Evolutionary conservation across 1,140 invertebrate genomes (phyloP).

Genomic region (Chrysoperla carnea): DNA sequence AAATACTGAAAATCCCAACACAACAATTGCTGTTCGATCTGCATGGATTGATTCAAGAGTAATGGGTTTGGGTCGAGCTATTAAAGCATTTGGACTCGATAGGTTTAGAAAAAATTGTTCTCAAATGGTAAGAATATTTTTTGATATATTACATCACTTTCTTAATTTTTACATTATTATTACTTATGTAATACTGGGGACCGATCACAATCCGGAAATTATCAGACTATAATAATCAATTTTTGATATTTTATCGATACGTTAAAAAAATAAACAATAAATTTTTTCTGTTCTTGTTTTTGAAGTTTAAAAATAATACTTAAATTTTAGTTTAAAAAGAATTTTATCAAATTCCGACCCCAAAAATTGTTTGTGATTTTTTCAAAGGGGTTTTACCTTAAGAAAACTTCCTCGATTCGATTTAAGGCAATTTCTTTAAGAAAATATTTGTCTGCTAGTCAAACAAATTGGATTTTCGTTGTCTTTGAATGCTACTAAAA

Average conservation of each 20-base stretch:
- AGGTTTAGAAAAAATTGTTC: slow-evolving; percentile 69
- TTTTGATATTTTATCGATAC: slow-evolving; percentile 2
- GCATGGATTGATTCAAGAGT: slow-evolving; percentile 80
- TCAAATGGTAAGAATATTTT: slow-evolving; percentile 43
- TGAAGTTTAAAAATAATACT: too few relatives aligned
- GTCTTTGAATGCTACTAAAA: too few relatives aligned
- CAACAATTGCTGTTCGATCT: slow-evolving; percentile 57
- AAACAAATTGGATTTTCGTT: too few relatives aligned
- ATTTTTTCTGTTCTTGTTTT: too few relatives aligned
- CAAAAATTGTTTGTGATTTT: too few relatives aligned
- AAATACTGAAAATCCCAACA: slow-evolving; percentile 45
- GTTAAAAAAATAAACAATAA: slow-evolving; percentile 1
- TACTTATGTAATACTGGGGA: neutral
- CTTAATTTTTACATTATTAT: slow-evolving; percentile 1
- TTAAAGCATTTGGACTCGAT: slow-evolving; percentile 74
- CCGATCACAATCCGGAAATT: neutral
- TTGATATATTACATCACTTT: neutral
- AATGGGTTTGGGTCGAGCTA: slow-evolving; percentile 69
- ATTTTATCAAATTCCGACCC: too few relatives aligned
- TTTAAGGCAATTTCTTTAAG: too few relatives aligned
- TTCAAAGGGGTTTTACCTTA: too few relatives aligned
- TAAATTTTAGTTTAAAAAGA: too few relatives aligned
- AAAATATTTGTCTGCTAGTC: too few relatives aligned
- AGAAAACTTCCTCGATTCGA: too few relatives aligned
- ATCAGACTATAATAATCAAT: neutral